These are phyloP conservation scores for Eurytoma californica DNA, from an alignment of 2,888 invertebrate species.

Conservation along the genomic window DNA sequence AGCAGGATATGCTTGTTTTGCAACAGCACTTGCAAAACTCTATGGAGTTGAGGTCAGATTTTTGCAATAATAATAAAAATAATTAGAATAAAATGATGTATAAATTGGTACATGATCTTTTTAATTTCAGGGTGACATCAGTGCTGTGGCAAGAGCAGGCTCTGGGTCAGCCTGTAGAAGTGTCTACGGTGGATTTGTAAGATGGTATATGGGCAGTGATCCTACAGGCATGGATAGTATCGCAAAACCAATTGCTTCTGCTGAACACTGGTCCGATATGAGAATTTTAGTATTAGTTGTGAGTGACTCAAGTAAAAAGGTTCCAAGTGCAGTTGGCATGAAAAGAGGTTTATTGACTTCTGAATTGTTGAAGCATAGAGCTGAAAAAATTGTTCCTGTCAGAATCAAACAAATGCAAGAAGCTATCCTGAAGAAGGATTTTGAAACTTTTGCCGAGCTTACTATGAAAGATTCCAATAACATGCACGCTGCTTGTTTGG, in stretches of 20 bases:
- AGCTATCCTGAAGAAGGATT: slow-evolving; percentile 43
- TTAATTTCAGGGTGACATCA: slow-evolving; percentile 80
- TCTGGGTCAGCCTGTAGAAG: slow-evolving; percentile 99
- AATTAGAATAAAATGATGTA: not conserved
- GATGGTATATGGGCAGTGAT: slow-evolving; percentile 87
- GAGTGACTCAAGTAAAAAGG: slow-evolving; percentile 87
- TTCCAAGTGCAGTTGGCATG: slow-evolving; percentile 94
- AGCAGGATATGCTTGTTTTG: slow-evolving; percentile 95
- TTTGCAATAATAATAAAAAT: not conserved
- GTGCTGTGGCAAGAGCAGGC: slow-evolving; percentile 87
- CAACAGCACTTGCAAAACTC: slow-evolving; percentile 82
- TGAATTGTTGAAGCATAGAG: slow-evolving; percentile 85
- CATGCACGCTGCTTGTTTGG: slow-evolving; percentile 94
- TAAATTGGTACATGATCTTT: not conserved
- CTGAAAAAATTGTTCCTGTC: slow-evolving; percentile 83
- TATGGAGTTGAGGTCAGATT: slow-evolving; percentile 81
- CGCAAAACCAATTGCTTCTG: slow-evolving; percentile 84
- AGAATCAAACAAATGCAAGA: slow-evolving; percentile 79
- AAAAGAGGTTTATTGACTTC: slow-evolving; percentile 87
- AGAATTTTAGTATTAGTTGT: slow-evolving; percentile 90
- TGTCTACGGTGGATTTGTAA: slow-evolving; percentile 94
- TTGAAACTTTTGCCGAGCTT: slow-evolving; percentile 78
- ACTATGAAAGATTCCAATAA: slow-evolving; percentile 99
- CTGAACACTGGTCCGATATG: slow-evolving; percentile 93
- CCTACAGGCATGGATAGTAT: slow-evolving; percentile 85